Evolutionary conservation across 2,797 vertebrate genomes (phyloP), one percentile per base, ranked within the genome.

Genomic region (Eremophila alpestris): DNA sequence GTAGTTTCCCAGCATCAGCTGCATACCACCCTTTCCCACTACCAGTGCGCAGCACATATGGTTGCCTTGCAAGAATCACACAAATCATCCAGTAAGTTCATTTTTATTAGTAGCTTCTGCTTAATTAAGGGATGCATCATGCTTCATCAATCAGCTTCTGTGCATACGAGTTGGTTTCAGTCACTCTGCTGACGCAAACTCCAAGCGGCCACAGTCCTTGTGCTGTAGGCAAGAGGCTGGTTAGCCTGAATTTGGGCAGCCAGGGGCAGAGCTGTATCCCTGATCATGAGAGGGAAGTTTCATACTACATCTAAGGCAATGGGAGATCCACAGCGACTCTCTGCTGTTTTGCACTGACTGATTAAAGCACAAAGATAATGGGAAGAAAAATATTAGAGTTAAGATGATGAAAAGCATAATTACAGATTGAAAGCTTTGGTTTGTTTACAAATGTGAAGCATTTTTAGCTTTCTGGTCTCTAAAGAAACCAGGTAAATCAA

Each of bases 71-170:
- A 86, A 87, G 92, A 83, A 95, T 67, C 86, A 93, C 89, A 96
- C 96, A 97, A 97, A 97, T 97, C 97, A 97, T 83, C 80, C 92
- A 52, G 70, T 63, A 95, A 95, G 91, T 96, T 97, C 96, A 96
- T 96, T 97, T 96, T 96, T 97, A 95, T 97, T 94, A 96, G 96
- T 95, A 96, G 94, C 96, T 97, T 97, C 97, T 97, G 94, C 94
- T 97, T 97, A 96, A 97, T 96, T 96, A 97, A 97, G 87, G 82
- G 90, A 88, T 93, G 93, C 77, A 93, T 94, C 93, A 87, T 95
- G 89, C 93, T 93, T 95, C 92, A 96, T 97, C 96, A 95, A 89
- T 97, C 97, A 97, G 93, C 82, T 92, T 94, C 95, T 94, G 93
- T 95, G 82, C 74, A 26, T 93, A 43, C 1, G 7, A 79, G 67